A percentile compares a stretch with the other conserved stretches of the same genome.
These are phyloP conservation scores for Cybosia mesomella DNA, from an alignment of 2,888 invertebrate genomes.

Conservation along the genomic window DNA sequence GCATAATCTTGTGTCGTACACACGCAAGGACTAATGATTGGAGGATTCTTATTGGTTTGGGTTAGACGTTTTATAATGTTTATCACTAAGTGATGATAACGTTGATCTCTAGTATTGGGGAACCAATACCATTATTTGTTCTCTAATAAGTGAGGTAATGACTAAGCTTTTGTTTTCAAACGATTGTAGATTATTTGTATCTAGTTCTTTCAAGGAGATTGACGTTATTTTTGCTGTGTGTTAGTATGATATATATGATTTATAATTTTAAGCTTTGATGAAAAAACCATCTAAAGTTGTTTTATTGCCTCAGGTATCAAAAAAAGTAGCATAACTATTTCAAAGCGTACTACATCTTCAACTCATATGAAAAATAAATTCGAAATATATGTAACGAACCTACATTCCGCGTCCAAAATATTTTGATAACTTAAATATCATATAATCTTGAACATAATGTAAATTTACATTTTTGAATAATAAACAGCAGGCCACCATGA, in stretches of 20 bases:
- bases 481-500: no score
- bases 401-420: no score
- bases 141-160: neutral
- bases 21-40: neutral
- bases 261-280: no score
- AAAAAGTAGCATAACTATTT: no score
- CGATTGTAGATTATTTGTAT: neutral
- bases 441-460: no score
- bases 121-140: neutral
- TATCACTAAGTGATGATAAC: slow-evolving; percentile 1
- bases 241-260: neutral
- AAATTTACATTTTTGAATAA: no score
- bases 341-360: no score
- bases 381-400: no score
- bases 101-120: neutral
- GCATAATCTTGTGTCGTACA: neutral
- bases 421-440: no score
- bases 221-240: neutral
- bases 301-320: neutral
- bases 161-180: neutral
- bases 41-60: no score
- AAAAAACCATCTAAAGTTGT: no score
- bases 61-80: neutral
- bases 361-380: no score
- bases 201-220: neutral